Evolutionary conservation across 2,113 vertebrate species (phyloP).

Genomic region (Ceyx cyanopectus): DNA sequence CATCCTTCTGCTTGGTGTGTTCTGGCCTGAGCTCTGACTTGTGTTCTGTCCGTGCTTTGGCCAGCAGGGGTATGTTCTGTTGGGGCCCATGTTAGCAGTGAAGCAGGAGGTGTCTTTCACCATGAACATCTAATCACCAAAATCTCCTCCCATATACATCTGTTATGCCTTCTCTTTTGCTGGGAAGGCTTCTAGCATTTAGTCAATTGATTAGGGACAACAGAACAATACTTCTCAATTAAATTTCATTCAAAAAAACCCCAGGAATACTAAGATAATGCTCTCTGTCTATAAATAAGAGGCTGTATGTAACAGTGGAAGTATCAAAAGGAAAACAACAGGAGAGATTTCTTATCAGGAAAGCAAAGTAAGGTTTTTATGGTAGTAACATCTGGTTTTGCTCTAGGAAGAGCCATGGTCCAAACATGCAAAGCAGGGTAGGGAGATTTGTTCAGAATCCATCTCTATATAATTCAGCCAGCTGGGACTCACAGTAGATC

Average conservation of each 20-base stretch:
- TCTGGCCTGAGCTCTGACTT: background rate
- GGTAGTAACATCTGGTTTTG: rapidly evolving
- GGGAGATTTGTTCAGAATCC: background rate
- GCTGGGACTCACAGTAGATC: background rate
- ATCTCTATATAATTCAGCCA: background rate
- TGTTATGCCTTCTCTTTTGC: background rate
- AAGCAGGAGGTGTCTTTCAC: background rate
- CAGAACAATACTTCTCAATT: background rate
- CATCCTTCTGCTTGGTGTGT: background rate
- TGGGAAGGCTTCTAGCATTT: background rate
- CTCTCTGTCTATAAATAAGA: background rate
- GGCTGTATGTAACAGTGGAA: background rate
- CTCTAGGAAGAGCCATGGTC: background rate
- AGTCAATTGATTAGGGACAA: background rate
- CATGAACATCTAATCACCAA: background rate
- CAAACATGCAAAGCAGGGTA: background rate
- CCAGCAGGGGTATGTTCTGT: background rate
- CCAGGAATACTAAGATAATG: background rate
- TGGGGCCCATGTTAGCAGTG: rapidly evolving
- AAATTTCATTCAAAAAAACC: background rate
- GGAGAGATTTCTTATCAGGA: background rate
- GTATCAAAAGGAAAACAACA: background rate
- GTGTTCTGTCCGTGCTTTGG: background rate
- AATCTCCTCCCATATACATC: background rate
- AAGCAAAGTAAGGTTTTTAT: background rate